These are phyloP conservation scores for Ruditapes philippinarum DNA, from an alignment of 1,140 invertebrate genomes.

Conservation along the genomic window DNA sequence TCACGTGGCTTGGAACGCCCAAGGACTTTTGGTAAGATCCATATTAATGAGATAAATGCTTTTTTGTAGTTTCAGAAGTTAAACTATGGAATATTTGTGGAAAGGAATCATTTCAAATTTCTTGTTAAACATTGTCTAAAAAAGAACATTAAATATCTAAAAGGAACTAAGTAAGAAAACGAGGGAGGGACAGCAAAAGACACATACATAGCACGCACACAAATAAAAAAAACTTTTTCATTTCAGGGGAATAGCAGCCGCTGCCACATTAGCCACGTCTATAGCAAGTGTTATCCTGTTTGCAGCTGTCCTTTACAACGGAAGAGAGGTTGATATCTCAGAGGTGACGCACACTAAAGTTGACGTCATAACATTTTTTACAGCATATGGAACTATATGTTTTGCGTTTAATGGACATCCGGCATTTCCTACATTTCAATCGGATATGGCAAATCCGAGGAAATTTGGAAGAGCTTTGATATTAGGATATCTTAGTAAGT, in stretches of 20 bases:
- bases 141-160: too few relatives aligned
- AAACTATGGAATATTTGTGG: too few relatives aligned
- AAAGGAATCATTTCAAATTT: too few relatives aligned
- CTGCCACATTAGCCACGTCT: slow-evolving; percentile 74
- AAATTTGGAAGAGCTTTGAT: slow-evolving; percentile 85
- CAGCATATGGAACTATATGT: slow-evolving; percentile 86
- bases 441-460: slow-evolving; percentile 85
- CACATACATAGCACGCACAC: too few relatives aligned
- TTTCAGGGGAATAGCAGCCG: slow-evolving; percentile 78
- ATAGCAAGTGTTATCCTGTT: slow-evolving; percentile 77
- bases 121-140: too few relatives aligned
- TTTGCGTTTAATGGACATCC: slow-evolving; percentile 86
- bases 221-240: too few relatives aligned
- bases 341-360: slow-evolving; percentile 60
- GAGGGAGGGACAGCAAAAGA: too few relatives aligned
- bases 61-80: too few relatives aligned
- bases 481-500: slow-evolving; percentile 84
- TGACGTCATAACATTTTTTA: slow-evolving; percentile 79
- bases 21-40: slow-evolving; percentile 69
- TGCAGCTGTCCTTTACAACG: slow-evolving; percentile 54
- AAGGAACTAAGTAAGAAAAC: too few relatives aligned
- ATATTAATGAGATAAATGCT: too few relatives aligned
- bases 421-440: slow-evolving; percentile 86
- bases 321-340: not conserved
- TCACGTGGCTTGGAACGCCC: slow-evolving; percentile 88